Conservation (phyloP, 2,113 vertebrate genomes). For the Smithornis capensis region DNA sequence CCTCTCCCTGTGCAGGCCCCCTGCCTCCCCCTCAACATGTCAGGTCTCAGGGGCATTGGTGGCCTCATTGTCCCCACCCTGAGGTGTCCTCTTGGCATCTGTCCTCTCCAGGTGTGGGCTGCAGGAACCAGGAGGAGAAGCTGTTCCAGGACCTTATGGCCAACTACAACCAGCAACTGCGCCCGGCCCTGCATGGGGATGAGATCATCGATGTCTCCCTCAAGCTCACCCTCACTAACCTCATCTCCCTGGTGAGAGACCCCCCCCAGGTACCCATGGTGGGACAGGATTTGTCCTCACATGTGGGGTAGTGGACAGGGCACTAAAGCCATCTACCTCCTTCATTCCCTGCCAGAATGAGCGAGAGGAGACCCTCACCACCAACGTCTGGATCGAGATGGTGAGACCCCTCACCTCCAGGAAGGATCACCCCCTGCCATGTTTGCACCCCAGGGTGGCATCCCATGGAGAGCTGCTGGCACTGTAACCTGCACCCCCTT, state of each 20-base stretch:
- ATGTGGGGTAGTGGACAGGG: neutral
- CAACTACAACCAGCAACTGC: slow-evolving; percentile 84
- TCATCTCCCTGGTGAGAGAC: slow-evolving; percentile 89
- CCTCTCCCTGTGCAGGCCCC: too few relatives aligned
- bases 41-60: accelerated
- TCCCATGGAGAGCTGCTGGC: neutral
- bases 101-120: slow-evolving; percentile 38
- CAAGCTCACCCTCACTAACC: slow-evolving; percentile 96
- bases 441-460: neutral
- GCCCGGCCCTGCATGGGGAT: slow-evolving; percentile 70
- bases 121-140: slow-evolving; percentile 85
- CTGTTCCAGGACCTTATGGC: slow-evolving; percentile 86
- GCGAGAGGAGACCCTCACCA: slow-evolving; percentile 90
- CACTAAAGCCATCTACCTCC: neutral
- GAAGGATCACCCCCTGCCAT: neutral
- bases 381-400: slow-evolving; percentile 95
- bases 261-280: accelerated
- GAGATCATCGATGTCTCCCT: slow-evolving; percentile 85
- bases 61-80: accelerated
- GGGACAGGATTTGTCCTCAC: neutral
- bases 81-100: neutral
- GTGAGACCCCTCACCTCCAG: slow-evolving; percentile 71
- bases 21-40: accelerated
- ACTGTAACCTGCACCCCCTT: neutral
- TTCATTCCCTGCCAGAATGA: slow-evolving; percentile 79